Evolutionary conservation across 2,113 vertebrate genomes (phyloP).

Genomic region (Sorex fumeus): DNA sequence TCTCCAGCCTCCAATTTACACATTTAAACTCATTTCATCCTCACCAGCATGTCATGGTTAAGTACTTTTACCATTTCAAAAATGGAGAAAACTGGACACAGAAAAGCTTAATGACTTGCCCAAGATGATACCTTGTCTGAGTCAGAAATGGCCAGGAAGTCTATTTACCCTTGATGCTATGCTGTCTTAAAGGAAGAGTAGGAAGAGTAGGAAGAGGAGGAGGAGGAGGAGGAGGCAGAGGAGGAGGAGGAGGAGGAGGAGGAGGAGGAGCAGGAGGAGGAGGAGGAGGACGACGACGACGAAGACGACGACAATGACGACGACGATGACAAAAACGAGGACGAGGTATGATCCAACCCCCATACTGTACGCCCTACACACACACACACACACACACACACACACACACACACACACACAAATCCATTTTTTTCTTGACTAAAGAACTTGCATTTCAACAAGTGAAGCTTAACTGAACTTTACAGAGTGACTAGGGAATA

Average conservation of each 20-base stretch:
- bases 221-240: too few species aligned
- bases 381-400: too few species aligned
- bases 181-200: background rate
- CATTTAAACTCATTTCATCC: background rate
- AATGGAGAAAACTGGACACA: background rate
- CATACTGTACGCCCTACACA: too few species aligned
- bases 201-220: too few species aligned
- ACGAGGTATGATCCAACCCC: too few species aligned
- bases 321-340: too few species aligned
- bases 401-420: too few species aligned
- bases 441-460: slow-evolving; percentile 6
- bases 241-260: too few species aligned
- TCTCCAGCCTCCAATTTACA: background rate
- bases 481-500: background rate
- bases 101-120: slow-evolving; percentile 4
- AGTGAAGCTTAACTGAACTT: background rate
- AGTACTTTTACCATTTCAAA: background rate
- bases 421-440: background rate
- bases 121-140: background rate
- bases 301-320: too few species aligned
- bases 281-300: too few species aligned
- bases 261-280: too few species aligned
- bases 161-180: background rate
- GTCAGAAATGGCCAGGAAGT: background rate
- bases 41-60: background rate